Percentiles rank a stretch among this genome's conserved stretches.
Conservation (phyloP, 37 sponge, comb jelly and placozoan species). For the Cliona cf. orientalis region DNA sequence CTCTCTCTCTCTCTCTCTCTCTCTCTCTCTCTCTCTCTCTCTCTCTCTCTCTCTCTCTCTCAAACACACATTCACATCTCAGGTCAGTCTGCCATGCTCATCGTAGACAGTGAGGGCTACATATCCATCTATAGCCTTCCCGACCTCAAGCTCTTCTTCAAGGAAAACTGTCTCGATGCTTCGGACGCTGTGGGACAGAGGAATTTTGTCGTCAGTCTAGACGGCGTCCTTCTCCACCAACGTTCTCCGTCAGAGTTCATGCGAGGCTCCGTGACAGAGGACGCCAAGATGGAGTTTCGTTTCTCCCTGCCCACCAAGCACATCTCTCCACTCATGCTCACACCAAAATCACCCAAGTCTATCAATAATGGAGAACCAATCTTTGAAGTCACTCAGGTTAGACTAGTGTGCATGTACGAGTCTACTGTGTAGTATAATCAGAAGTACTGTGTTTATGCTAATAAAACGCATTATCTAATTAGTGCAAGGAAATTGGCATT, state of each 20-base stretch:
- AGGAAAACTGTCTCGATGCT: constrained; percentile 78
- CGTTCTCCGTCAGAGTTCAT: constrained; percentile 82
- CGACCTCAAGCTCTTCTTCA: constrained; percentile 73
- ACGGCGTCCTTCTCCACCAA: constrained; percentile 68
- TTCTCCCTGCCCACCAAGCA: constrained; percentile 29
- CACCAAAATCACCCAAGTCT: constrained; percentile 31
- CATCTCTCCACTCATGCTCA: constrained; percentile 15
- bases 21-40: too few species aligned
- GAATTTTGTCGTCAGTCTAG: constrained; percentile 40
- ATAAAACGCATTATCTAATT: too few species aligned
- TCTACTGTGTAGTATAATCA: too few species aligned
- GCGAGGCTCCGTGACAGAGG: constrained; percentile 67
- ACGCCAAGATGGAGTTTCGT: constrained; percentile 49
- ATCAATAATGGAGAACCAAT: constrained; percentile 10
- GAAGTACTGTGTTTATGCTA: too few species aligned
- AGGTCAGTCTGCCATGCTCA: constrained; percentile 46
- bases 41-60: too few species aligned
- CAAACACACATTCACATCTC: too few species aligned
- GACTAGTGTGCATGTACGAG: too few species aligned
- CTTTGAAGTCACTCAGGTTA: constrained; percentile 3
- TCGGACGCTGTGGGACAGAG: constrained; percentile 84
- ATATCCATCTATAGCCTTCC: constrained; percentile 62
- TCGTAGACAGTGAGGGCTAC: constrained; percentile 76
- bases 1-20: too few species aligned
- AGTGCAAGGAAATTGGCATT: too few species aligned